These are phyloP conservation scores for Benitochromis conjunctus DNA, from an alignment of 2,113 vertebrate species.

Conservation along the genomic window DNA sequence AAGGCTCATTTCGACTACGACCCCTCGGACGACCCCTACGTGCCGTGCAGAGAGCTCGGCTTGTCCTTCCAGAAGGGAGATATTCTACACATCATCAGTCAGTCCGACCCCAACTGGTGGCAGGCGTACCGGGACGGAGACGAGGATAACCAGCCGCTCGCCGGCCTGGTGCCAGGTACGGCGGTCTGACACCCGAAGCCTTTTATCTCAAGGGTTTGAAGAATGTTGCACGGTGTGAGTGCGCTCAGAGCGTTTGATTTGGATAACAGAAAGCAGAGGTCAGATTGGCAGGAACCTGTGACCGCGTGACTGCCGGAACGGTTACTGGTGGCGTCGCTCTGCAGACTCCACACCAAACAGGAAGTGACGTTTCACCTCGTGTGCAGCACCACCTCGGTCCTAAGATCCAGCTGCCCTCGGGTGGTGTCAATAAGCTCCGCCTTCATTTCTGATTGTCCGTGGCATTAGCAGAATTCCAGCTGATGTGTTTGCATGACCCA, in stretches of 20 bases:
- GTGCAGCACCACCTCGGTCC: neutral
- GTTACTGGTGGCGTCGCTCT: neutral
- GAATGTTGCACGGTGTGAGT: neutral
- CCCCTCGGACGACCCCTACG: slow-evolving; percentile 96
- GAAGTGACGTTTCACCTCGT: neutral
- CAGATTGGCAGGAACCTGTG: neutral
- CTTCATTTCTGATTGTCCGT: fast-evolving
- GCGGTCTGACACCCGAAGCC: neutral
- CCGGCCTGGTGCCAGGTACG: slow-evolving; percentile 94
- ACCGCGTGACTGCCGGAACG: neutral
- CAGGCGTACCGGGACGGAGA: slow-evolving; percentile 97
- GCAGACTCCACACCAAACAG: neutral
- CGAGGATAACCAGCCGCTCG: slow-evolving; percentile 95
- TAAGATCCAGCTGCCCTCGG: neutral
- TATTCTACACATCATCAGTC: slow-evolving; percentile 97
- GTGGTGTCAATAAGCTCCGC: fast-evolving
- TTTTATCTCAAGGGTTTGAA: neutral
- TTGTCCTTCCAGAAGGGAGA: slow-evolving; percentile 98
- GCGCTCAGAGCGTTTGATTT: neutral
- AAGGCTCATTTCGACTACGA: slow-evolving; percentile 98
- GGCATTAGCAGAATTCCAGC: neutral
- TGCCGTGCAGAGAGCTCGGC: slow-evolving; percentile 94
- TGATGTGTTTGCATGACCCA: no score
- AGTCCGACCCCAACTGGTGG: slow-evolving; percentile 99
- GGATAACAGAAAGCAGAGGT: neutral